Base-by-base conservation (phyloP, 2,797 vertebrate species). In the Adrianichthys oophorus region DNA sequence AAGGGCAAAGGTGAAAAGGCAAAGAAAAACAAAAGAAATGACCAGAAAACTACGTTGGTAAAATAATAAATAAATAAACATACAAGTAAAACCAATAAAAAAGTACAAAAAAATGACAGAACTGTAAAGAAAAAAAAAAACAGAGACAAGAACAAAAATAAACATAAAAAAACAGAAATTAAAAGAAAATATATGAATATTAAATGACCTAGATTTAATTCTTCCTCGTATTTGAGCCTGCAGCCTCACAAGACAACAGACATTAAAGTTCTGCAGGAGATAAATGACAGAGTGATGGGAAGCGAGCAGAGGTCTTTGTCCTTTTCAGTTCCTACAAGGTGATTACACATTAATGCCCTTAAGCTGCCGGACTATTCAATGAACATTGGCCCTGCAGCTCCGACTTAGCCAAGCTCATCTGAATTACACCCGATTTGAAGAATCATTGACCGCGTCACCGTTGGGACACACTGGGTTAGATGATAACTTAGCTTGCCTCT, bases 261-360 rank as follows among this genome's bases (percentile, higher is more conserved):
- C 65, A 62, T 50, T 76, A 62, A 67, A 52, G 18, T 2, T 7
- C 7, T 64, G 1, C 47, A 65, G 65, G 79, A 59, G 81, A 84
- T 68, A 53, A 67, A 74, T 70, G 8, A 57, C 47, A 5, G 40
- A 37, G 52, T 55, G 51, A 69, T 63, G 56, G 53, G 16, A 13
- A 45, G 17, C 10, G 55, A 52, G 48, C 15, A 2, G 0, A 32
- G 74, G 59, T 68, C 62, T 47, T 49, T n/a, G 17, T 48, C 4
- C 1, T 15, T 5, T 23, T 52, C n/a, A 3, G 15, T 32, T 54
- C 56, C 2, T 57, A 48, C 6, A 44, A 4, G 15, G 18, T 48
- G 71, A 70, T 82, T 79, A 77, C 53, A 59, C 66, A 72, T 79
- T 75, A 77, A 54, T 74, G 55, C 51, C 37, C 26, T 8, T 32